Percentiles rank a stretch among this genome's conserved stretches.
Evolutionary conservation across 2,888 invertebrate species (phyloP).

Genomic region (Cerastis rubricosa): DNA sequence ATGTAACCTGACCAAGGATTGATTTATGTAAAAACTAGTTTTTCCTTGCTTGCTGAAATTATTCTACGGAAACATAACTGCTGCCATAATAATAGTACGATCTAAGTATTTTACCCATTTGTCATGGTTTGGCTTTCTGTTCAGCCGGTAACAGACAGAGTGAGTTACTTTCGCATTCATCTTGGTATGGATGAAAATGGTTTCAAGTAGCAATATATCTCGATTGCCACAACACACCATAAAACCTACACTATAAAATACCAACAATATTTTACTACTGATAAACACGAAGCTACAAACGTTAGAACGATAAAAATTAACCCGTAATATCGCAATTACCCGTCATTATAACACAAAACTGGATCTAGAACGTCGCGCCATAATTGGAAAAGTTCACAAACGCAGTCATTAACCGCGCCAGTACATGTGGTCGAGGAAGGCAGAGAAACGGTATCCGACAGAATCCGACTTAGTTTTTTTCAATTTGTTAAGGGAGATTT

Average conservation of each 20-base stretch:
- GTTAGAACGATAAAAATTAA: conserved; percentile 61
- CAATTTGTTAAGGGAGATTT: conserved; percentile 70
- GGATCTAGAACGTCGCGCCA: conserved; percentile 62
- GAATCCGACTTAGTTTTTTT: conserved; percentile 65
- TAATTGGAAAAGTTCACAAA: conserved; percentile 66
- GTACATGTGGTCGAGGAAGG: conserved; percentile 58
- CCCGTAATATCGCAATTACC: conserved; percentile 62
- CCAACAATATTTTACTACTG: conserved; percentile 18
- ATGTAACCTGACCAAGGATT: neutral
- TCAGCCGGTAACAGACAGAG: neutral
- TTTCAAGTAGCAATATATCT: neutral
- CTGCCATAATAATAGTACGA: neutral
- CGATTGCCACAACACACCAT: neutral
- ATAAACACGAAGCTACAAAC: conserved; percentile 34
- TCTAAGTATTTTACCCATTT: neutral
- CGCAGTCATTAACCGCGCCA: conserved; percentile 62
- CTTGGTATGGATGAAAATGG: neutral
- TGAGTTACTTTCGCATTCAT: neutral
- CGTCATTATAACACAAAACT: conserved; percentile 63
- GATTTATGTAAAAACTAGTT: neutral
- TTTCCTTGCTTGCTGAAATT: neutral
- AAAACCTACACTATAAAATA: conserved; percentile 15
- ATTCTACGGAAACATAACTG: neutral
- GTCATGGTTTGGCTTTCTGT: neutral
- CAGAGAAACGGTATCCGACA: conserved; percentile 61